Evolutionary conservation across 2,113 vertebrate genomes (phyloP).

Genomic region (Hiodon tergisus): DNA sequence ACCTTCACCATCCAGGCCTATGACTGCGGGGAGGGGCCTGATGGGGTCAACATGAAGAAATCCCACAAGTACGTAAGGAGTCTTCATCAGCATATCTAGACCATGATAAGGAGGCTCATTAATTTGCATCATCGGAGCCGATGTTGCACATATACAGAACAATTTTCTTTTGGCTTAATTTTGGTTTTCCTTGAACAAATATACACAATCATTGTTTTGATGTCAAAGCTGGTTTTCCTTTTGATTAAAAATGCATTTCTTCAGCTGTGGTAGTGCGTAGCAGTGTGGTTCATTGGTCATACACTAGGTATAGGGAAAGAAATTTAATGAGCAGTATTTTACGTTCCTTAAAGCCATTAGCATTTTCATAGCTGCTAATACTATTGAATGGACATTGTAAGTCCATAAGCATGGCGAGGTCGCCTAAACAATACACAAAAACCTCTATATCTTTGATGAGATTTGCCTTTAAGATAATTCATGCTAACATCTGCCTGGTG

Average conservation of each 20-base stretch:
- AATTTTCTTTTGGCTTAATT: too few relatives aligned
- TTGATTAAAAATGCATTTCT: too few relatives aligned
- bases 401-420: not conserved
- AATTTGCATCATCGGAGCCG: too few relatives aligned
- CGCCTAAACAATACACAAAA: not conserved
- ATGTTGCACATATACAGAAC: too few relatives aligned
- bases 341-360: not conserved
- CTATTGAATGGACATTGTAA: not conserved
- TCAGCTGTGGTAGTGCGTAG: too few relatives aligned
- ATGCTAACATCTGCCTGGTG: too few relatives aligned
- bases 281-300: too few relatives aligned
- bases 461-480: not conserved
- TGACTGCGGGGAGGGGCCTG: slow-evolving; percentile 89
- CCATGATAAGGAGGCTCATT: not conserved
- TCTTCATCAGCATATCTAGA: not conserved
- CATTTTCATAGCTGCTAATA: not conserved
- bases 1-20: slow-evolving; percentile 95
- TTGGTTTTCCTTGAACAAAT: too few relatives aligned
- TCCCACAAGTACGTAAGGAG: slow-evolving; percentile 89
- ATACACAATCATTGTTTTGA: too few relatives aligned
- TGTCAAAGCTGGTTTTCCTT: too few relatives aligned
- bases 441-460: not conserved
- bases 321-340: not conserved
- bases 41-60: slow-evolving; percentile 81
- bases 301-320: too few relatives aligned